Conservation (phyloP, 2,113 vertebrate species). For the Asarcornis scutulata region DNA sequence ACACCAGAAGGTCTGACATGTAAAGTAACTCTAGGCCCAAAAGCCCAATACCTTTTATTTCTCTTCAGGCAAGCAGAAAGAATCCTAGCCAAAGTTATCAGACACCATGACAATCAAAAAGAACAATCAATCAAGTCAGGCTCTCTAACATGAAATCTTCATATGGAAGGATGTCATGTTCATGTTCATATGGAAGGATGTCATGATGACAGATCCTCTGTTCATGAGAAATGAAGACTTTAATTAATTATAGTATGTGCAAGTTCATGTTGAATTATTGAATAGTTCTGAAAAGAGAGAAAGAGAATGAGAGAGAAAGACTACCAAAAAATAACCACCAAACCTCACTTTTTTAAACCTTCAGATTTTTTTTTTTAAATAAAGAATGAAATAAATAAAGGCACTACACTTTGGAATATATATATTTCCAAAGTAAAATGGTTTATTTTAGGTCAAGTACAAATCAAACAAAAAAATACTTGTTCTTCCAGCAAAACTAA, state of each 20-base stretch:
- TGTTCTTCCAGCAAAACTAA: neutral
- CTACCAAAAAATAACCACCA: neutral
- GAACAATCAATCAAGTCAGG: neutral
- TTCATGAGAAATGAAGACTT: neutral
- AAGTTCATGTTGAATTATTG: neutral
- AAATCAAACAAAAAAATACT: neutral
- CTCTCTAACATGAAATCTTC: neutral
- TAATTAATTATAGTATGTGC: neutral
- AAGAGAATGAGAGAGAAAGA: neutral
- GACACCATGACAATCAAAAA: neutral
- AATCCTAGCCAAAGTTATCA: neutral
- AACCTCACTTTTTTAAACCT: neutral
- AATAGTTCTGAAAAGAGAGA: neutral
- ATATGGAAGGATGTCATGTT: neutral
- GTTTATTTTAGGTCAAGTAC: neutral
- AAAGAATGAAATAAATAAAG: no score
- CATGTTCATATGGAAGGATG: neutral
- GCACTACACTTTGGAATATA: neutral
- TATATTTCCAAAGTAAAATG: neutral
- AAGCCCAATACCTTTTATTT: neutral
- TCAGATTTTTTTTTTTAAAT: neutral
- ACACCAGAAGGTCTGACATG: neutral
- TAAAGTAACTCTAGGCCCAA: neutral
- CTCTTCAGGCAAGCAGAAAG: neutral
- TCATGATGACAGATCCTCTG: neutral